phyloP scores from a whole-genome alignment of 2,888 invertebrate genomes.

The Sepioteuthis lessoniana region DNA sequence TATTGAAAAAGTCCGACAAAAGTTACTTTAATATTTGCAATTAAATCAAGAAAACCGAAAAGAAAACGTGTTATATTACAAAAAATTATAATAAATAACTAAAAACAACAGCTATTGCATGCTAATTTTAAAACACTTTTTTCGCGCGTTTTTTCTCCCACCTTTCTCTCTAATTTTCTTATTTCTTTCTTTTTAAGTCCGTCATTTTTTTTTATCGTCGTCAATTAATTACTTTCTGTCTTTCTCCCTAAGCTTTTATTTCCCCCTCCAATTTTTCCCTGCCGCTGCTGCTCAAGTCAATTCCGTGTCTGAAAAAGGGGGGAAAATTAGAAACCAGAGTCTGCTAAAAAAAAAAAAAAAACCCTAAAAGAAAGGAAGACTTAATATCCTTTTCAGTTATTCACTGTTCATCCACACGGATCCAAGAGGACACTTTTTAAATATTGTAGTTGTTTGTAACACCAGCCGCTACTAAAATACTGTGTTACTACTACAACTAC shows the following conservation, averaged over 20 bases:
- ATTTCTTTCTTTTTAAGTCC: background rate
- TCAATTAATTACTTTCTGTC: background rate
- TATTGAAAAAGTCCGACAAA: too few relatives aligned
- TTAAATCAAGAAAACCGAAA: too few relatives aligned
- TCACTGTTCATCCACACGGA: background rate
- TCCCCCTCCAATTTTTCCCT: background rate
- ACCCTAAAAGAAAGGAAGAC: background rate
- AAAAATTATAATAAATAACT: too few relatives aligned
- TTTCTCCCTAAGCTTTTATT: background rate
- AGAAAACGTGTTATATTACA: too few relatives aligned
- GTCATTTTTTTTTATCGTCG: background rate
- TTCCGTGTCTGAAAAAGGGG: background rate
- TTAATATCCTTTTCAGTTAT: background rate
- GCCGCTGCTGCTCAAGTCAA: background rate
- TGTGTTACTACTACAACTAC: background rate
- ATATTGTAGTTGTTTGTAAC: background rate
- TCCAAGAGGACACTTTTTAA: background rate
- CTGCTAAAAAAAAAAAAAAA: background rate
- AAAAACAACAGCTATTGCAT: too few relatives aligned
- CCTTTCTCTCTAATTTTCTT: background rate
- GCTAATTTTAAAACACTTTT: too few relatives aligned
- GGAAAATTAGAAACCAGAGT: background rate
- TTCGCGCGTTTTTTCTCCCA: background rate
- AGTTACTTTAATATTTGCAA: too few relatives aligned
- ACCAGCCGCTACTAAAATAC: background rate